A percentile compares a stretch with the other conserved stretches of the same genome.
phyloP scores from a whole-genome alignment of 2,888 invertebrate species.

The Acrobasis repandana region DNA sequence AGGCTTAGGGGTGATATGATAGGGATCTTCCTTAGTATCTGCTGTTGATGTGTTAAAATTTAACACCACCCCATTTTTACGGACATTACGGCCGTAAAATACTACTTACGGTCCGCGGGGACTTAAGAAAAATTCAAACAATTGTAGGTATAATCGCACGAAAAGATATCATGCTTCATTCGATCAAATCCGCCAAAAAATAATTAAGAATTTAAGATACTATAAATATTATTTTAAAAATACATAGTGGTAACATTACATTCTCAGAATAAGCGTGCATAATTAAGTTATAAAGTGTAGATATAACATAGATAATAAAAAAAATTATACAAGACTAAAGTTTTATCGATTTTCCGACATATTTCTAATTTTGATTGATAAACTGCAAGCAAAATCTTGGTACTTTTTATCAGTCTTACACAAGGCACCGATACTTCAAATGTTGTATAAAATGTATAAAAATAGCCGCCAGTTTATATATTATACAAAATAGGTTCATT shows the following conservation, averaged over 20 bases:
- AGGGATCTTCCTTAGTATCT: no score
- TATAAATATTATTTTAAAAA: constrained; percentile 19
- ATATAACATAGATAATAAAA: neutral
- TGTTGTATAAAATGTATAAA: constrained; percentile 42
- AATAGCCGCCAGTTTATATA: constrained; percentile 44
- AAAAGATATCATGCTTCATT: neutral
- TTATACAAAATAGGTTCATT: constrained; percentile 28
- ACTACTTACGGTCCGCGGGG: no score
- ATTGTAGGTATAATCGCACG: no score
- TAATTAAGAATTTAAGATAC: neutral
- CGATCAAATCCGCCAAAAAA: constrained; percentile 1
- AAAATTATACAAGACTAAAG: neutral
- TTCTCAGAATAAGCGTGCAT: constrained; percentile 23
- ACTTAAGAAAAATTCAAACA: no score
- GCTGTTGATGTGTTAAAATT: no score
- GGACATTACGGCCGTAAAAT: no score
- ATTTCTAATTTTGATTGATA: neutral
- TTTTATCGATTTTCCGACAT: neutral
- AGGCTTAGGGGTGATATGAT: no score
- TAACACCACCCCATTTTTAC: no score
- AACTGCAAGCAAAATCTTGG: constrained; percentile 26
- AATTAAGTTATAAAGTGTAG: constrained; percentile 12
- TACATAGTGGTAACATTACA: constrained; percentile 30
- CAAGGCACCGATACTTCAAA: constrained; percentile 66
- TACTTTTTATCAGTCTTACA: constrained; percentile 60